A percentile compares a stretch with the other conserved stretches of the same genome.
phyloP scores from a whole-genome alignment of 2,797 vertebrate species.

The Gallinago solitaria region DNA sequence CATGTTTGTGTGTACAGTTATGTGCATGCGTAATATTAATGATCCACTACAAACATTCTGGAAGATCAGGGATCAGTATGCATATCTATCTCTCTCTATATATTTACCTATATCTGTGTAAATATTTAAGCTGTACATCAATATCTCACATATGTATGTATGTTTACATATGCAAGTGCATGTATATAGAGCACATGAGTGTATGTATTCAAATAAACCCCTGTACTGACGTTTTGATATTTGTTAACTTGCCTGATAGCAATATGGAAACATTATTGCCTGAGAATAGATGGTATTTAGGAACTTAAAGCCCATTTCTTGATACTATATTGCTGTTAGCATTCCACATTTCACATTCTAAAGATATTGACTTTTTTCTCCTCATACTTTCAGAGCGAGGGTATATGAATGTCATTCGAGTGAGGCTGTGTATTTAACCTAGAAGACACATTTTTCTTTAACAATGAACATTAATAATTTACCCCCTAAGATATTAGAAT shows the following conservation, averaged over 20 bases:
- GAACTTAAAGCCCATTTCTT: background rate
- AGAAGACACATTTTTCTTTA: conserved; percentile 47
- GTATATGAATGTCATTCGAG: conserved; percentile 44
- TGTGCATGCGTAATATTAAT: background rate
- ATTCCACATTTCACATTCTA: conserved; percentile 45
- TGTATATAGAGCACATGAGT: background rate
- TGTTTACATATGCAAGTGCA: no score
- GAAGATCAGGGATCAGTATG: background rate
- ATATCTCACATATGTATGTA: background rate
- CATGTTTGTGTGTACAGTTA: background rate
- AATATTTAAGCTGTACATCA: background rate
- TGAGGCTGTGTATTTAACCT: conserved; percentile 64
- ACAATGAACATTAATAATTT: conserved; percentile 68
- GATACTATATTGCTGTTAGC: background rate
- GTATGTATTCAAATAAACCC: background rate
- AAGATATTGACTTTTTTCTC: conserved; percentile 66
- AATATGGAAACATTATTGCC: background rate
- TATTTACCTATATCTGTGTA: no score
- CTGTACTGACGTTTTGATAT: background rate
- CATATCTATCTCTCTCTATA: background rate
- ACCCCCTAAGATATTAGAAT: conserved; percentile 58
- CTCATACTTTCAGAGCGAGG: conserved; percentile 41
- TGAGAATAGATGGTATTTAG: background rate
- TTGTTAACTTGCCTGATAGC: background rate
- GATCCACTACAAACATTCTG: background rate